A percentile compares a stretch with the other conserved stretches of the same genome.
phyloP scores from a whole-genome alignment of 64 coral and sea anemone genomes.

The Pocillopora verrucosa region DNA sequence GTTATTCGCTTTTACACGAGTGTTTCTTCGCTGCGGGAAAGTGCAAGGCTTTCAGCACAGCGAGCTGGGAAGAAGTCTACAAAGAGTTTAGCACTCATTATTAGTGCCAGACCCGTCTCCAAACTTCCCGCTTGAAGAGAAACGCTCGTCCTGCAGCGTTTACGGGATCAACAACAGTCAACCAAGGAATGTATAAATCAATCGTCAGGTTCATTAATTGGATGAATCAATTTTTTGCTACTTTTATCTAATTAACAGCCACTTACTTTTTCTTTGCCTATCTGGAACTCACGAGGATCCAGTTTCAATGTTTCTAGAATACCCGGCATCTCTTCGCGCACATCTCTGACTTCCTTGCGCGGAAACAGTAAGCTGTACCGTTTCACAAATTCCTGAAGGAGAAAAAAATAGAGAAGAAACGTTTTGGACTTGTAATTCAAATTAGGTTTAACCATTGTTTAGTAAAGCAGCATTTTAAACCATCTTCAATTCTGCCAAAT shows the following conservation, averaged over 20 bases:
- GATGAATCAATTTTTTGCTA: not conserved
- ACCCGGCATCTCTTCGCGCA: slow-evolving; percentile 50
- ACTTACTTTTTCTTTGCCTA: slow-evolving; percentile 87
- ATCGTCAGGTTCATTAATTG: no score
- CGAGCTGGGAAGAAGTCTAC: no score
- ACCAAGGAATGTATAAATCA: no score
- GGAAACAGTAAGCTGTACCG: slow-evolving; percentile 88
- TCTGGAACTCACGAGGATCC: slow-evolving; percentile 74
- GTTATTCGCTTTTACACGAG: no score
- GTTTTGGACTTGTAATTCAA: not conserved
- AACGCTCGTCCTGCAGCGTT: no score
- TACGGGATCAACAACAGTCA: no score
- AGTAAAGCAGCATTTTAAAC: no score
- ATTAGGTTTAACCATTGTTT: not conserved
- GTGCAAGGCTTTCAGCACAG: no score
- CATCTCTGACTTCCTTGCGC: slow-evolving; percentile 30
- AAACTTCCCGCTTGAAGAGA: no score
- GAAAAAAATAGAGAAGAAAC: not conserved
- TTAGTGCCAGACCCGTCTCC: no score
- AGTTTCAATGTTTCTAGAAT: slow-evolving; percentile 69
- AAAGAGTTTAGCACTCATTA: no score
- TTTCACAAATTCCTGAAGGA: slow-evolving; percentile 79
- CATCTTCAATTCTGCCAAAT: not conserved
- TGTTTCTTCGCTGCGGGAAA: no score
- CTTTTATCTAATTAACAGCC: not conserved